phyloP scores from a whole-genome alignment of 1,140 invertebrate genomes.

The Drosophila pruinosa region DNA sequence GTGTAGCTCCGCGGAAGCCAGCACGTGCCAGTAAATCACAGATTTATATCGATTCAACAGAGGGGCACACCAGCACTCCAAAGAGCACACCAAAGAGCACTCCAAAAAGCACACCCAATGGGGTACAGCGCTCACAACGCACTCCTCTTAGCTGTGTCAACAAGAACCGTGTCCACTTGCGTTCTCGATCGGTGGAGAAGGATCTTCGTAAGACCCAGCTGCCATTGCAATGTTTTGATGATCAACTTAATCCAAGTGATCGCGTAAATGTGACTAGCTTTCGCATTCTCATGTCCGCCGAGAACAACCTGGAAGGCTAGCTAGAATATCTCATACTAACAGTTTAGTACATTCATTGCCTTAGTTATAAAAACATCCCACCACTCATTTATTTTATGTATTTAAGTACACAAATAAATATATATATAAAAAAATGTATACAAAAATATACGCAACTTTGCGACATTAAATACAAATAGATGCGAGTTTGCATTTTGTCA shows the following conservation, averaged over 20 bases:
- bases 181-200: conserved; percentile 63
- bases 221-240: conserved; percentile 50
- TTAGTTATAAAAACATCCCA: conserved; percentile 14
- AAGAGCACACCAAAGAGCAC: conserved; percentile 49
- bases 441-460: background rate
- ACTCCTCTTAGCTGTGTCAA: conserved; percentile 72
- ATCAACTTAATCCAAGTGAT: conserved; percentile 54
- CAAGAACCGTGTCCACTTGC: conserved; percentile 61
- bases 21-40: conserved; percentile 55
- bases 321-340: conserved; percentile 36
- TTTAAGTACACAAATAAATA: conserved; percentile 8
- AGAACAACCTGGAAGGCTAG: conserved; percentile 25
- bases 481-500: too few relatives aligned
- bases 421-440: conserved; percentile 1
- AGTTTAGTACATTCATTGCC: conserved; percentile 48
- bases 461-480: background rate
- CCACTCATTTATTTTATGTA: conserved; percentile 14
- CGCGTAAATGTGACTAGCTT: conserved; percentile 28
- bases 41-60: conserved; percentile 59
- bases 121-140: conserved; percentile 50
- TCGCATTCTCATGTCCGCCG: conserved; percentile 22
- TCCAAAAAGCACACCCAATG: conserved; percentile 44
- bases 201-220: conserved; percentile 48
- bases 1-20: conserved; percentile 56
- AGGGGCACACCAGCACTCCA: conserved; percentile 24